phyloP scores from a whole-genome alignment of 2,113 vertebrate species.

The Dicerorhinus sumatrensis region DNA sequence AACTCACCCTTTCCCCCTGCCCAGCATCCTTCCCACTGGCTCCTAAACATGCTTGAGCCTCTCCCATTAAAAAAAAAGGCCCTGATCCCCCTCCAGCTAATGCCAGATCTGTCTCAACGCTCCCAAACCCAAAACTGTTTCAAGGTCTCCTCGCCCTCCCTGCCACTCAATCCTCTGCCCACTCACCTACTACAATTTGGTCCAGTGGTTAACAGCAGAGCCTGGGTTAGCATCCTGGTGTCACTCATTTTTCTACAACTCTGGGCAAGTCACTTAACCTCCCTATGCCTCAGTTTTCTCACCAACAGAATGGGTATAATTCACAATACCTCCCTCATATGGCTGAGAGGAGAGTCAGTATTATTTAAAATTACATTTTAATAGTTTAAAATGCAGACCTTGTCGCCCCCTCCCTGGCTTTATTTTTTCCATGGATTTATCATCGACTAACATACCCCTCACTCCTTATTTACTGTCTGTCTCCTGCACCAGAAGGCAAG shows the following conservation, averaged over 20 bases:
- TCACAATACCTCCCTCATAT: background rate
- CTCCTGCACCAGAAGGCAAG: background rate
- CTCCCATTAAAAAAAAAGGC: background rate
- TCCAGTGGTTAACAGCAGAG: background rate
- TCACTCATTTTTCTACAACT: background rate
- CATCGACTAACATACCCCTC: background rate
- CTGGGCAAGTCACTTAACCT: background rate
- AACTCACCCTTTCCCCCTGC: background rate
- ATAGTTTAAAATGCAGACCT: background rate
- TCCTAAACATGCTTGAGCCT: background rate
- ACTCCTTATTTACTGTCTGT: no score
- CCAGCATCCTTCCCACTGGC: background rate
- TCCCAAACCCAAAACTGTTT: background rate
- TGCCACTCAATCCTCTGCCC: background rate
- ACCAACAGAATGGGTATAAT: background rate
- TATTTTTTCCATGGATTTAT: background rate
- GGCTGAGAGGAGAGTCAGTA: background rate
- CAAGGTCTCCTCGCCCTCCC: background rate
- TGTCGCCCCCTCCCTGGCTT: background rate
- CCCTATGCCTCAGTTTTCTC: background rate
- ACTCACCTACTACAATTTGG: no score
- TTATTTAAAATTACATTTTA: background rate
- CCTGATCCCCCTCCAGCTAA: background rate
- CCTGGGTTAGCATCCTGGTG: background rate
- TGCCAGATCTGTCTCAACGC: fast-evolving